phyloP scores from a whole-genome alignment of 2,888 invertebrate genomes.

The Tridacna crocea region DNA sequence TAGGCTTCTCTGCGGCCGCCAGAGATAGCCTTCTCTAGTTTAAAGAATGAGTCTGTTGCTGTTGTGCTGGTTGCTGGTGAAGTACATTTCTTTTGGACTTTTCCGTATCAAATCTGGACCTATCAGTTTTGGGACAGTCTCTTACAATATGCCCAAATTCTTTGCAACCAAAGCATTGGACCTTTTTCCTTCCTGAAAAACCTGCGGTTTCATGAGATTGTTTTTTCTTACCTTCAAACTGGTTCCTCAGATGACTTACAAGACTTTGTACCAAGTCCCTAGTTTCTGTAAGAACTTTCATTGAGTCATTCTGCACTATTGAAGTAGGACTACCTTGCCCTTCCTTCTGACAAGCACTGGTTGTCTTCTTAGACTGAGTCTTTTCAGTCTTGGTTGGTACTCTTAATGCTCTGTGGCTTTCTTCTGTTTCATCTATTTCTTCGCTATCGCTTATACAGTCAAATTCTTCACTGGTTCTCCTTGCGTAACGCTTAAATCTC shows the following conservation, averaged over 20 bases:
- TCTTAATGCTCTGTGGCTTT: not conserved
- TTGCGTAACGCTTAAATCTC: not conserved
- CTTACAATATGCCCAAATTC: not conserved
- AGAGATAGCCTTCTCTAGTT: not conserved
- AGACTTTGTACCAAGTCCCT: no score
- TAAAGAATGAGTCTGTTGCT: not conserved
- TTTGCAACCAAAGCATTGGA: not conserved
- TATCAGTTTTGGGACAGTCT: not conserved
- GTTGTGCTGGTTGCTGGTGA: not conserved
- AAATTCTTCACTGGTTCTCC: not conserved
- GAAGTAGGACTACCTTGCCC: no score
- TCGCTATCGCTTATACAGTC: not conserved
- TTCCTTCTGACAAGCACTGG: no score
- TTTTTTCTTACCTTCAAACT: not conserved
- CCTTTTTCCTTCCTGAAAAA: no score
- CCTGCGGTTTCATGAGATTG: no score
- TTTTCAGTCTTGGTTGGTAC: not conserved
- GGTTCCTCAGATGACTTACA: no score
- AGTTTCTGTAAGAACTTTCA: no score
- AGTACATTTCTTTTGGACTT: not conserved
- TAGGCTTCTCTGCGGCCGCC: constrained; percentile 5
- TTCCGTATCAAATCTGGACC: not conserved
- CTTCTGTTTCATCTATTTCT: not conserved
- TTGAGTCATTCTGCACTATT: no score
- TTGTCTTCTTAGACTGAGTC: not conserved